These are phyloP conservation scores for Artemisiospiza belli DNA, from an alignment of 2,113 vertebrate species.

Conservation along the genomic window DNA sequence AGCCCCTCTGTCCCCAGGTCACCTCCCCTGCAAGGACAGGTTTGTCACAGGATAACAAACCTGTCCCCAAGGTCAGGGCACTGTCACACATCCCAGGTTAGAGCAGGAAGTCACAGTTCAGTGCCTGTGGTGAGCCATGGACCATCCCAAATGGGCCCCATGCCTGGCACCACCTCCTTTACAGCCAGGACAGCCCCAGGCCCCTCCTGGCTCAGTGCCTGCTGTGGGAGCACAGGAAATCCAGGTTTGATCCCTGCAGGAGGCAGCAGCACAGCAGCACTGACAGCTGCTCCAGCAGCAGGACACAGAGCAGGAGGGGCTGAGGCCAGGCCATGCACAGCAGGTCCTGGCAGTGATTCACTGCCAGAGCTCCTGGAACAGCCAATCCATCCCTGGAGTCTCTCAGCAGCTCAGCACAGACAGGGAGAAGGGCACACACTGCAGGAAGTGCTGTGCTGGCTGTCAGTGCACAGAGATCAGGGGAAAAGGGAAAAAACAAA, in stretches of 20 bases:
- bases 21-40: not conserved
- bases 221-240: not conserved
- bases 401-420: not conserved
- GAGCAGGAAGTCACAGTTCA: not conserved
- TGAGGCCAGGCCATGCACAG: not conserved
- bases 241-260: not conserved
- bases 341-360: not conserved
- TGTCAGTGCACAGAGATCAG: not conserved
- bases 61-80: not conserved
- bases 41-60: not conserved
- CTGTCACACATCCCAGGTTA: not conserved
- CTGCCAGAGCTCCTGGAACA: not conserved
- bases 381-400: not conserved
- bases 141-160: not conserved
- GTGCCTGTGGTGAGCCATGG: not conserved
- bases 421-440: not conserved
- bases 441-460: not conserved
- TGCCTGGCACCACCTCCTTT: not conserved
- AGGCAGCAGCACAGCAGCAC: not conserved
- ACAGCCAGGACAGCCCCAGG: not conserved
- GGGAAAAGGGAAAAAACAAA: not conserved
- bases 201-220: not conserved
- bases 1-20: not conserved
- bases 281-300: not conserved
- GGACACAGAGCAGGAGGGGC: not conserved